phyloP scores from a whole-genome alignment of 2,113 vertebrate genomes.

The Tyto alba region DNA sequence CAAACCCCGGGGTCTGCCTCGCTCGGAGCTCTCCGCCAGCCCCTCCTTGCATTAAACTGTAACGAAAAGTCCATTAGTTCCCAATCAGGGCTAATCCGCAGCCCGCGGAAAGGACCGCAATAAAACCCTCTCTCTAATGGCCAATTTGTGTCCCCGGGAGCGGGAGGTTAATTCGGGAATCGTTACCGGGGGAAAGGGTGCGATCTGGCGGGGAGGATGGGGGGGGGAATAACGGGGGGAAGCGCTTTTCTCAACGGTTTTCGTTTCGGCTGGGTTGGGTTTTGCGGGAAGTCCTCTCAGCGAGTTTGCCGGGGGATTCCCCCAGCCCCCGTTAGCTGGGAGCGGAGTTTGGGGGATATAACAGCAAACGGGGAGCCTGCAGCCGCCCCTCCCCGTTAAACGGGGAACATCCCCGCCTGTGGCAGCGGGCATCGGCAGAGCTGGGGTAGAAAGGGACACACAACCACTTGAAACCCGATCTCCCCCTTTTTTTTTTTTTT shows the following conservation, averaged over 20 bases:
- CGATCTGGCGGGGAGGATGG: not conserved
- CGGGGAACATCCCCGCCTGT: not conserved
- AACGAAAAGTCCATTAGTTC: constrained; percentile 31
- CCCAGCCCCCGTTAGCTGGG: not conserved
- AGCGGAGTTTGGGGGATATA: not conserved
- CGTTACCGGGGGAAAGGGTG: constrained; percentile 7
- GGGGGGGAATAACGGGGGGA: not conserved
- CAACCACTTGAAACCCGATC: not conserved
- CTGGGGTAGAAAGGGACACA: not conserved
- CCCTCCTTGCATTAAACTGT: not conserved
- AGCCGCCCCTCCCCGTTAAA: not conserved
- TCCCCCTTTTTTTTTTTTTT: no score
- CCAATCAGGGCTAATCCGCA: not conserved
- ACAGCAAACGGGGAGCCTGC: not conserved
- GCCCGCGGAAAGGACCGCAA: not conserved
- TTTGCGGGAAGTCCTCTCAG: not conserved
- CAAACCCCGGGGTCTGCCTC: not conserved
- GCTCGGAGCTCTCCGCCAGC: not conserved
- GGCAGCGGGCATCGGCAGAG: not conserved
- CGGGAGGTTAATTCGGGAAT: not conserved
- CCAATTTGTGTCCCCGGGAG: not conserved
- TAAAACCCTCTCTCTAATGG: not conserved
- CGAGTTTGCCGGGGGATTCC: not conserved
- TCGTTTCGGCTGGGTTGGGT: not conserved
- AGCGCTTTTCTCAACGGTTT: not conserved